These are phyloP conservation scores for Branchipolynoe longqiensis DNA, from an alignment of 2,888 invertebrate genomes.

Conservation along the genomic window DNA sequence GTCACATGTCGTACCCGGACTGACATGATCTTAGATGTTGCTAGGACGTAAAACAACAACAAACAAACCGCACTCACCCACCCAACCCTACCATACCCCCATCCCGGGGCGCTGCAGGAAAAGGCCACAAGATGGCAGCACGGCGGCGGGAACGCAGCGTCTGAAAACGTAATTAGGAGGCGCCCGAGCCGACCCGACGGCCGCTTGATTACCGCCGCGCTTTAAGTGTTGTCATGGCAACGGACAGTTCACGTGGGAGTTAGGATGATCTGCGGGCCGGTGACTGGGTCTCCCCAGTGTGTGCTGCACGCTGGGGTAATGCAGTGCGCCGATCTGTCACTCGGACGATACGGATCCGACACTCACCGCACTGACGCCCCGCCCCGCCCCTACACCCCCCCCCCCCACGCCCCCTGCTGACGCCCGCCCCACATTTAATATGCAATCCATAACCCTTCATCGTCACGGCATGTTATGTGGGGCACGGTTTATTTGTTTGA, in stretches of 20 bases:
- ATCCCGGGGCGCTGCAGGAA: not conserved
- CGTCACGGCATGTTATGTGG: not conserved
- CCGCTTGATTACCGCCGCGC: conserved; percentile 30
- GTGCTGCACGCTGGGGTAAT: not conserved
- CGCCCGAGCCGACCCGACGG: conserved; percentile 21
- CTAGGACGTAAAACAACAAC: too few relatives aligned
- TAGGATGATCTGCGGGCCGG: conserved; percentile 20
- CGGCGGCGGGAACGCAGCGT: not conserved
- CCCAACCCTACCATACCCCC: not conserved
- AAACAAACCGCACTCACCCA: not conserved
- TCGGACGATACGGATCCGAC: conserved; percentile 24
- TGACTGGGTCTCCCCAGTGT: not conserved
- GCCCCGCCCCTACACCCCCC: not conserved
- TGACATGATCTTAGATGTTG: too few relatives aligned
- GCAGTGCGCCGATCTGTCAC: conserved; percentile 22
- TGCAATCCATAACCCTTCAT: not conserved
- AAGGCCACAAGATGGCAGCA: conserved; percentile 3
- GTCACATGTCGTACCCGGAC: too few relatives aligned
- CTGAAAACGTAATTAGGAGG: conserved; percentile 37
- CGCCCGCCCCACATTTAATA: not conserved
- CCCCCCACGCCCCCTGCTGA: not conserved
- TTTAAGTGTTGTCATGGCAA: conserved; percentile 54
- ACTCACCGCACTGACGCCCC: not conserved
- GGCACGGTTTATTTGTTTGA: too few relatives aligned
- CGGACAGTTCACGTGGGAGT: conserved; percentile 50